These are phyloP conservation scores for Sesia bembeciformis DNA, from an alignment of 2,888 invertebrate species.

Conservation along the genomic window DNA sequence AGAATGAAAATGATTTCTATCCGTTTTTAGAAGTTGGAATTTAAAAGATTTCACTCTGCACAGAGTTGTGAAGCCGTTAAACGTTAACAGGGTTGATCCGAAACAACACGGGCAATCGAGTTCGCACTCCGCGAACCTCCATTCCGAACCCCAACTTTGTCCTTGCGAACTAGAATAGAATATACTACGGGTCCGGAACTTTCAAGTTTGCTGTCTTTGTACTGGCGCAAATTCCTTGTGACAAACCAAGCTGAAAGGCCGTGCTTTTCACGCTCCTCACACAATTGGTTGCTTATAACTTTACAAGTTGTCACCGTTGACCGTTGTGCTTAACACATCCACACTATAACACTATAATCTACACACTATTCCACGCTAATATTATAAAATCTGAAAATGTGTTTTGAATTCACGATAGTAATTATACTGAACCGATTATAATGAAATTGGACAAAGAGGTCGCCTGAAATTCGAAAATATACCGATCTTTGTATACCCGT, in stretches of 20 bases:
- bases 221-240: slow-evolving; percentile 22
- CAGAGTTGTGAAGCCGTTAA: slow-evolving; percentile 7
- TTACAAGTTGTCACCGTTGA: not conserved
- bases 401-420: too few species aligned
- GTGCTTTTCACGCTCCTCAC: slow-evolving; percentile 9
- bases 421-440: too few species aligned
- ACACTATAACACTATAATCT: too few species aligned
- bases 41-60: slow-evolving; percentile 4
- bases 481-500: too few species aligned
- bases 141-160: slow-evolving; percentile 17
- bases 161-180: slow-evolving; percentile 18
- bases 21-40: too few species aligned
- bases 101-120: slow-evolving; percentile 13
- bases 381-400: too few species aligned
- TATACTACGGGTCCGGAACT: slow-evolving; percentile 6
- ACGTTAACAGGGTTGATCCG: slow-evolving; percentile 12
- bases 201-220: slow-evolving; percentile 22
- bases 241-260: slow-evolving; percentile 17
- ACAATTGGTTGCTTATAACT: not conserved
- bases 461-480: too few species aligned
- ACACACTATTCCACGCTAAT: too few species aligned
- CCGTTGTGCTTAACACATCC: too few species aligned
- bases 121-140: slow-evolving; percentile 11
- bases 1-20: too few species aligned
- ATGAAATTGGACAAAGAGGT: too few species aligned